phyloP scores from a whole-genome alignment of 2,888 invertebrate species.

The Ceramica pisi region DNA sequence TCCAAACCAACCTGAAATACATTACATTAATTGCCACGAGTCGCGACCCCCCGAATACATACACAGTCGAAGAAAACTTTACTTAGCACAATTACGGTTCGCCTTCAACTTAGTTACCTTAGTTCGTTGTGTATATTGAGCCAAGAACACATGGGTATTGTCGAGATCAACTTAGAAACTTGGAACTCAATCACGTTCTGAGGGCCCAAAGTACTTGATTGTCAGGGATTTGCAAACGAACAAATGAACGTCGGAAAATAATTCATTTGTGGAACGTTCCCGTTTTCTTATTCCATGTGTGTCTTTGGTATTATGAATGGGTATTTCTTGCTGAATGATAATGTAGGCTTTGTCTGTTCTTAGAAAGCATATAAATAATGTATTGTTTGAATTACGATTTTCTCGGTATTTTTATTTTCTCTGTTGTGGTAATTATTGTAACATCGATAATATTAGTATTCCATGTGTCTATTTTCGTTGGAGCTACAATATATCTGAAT shows the following conservation, averaged over 20 bases:
- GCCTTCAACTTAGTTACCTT: slow-evolving; percentile 56
- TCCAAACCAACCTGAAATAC: slow-evolving; percentile 9
- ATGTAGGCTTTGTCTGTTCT: slow-evolving; percentile 23
- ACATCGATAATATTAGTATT: neutral
- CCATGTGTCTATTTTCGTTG: neutral
- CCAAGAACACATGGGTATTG: slow-evolving; percentile 69
- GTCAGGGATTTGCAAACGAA: slow-evolving; percentile 62
- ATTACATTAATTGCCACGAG: slow-evolving; percentile 39
- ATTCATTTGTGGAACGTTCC: slow-evolving; percentile 49
- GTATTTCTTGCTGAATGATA: slow-evolving; percentile 23
- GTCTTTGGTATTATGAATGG: slow-evolving; percentile 22
- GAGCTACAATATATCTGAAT: neutral
- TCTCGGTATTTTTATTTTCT: neutral
- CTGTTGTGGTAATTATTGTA: neutral
- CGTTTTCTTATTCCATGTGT: slow-evolving; percentile 41
- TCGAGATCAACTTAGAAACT: slow-evolving; percentile 69
- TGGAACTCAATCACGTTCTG: slow-evolving; percentile 62
- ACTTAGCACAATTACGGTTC: slow-evolving; percentile 59
- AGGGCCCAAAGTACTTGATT: slow-evolving; percentile 58
- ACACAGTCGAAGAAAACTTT: slow-evolving; percentile 50
- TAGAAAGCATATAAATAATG: slow-evolving; percentile 16
- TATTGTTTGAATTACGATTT: neutral
- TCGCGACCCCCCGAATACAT: slow-evolving; percentile 32
- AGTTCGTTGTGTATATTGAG: slow-evolving; percentile 61
- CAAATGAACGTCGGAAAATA: slow-evolving; percentile 51